These are phyloP conservation scores for Florisuga fusca DNA, from an alignment of 2,797 vertebrate genomes.

Conservation along the genomic window DNA sequence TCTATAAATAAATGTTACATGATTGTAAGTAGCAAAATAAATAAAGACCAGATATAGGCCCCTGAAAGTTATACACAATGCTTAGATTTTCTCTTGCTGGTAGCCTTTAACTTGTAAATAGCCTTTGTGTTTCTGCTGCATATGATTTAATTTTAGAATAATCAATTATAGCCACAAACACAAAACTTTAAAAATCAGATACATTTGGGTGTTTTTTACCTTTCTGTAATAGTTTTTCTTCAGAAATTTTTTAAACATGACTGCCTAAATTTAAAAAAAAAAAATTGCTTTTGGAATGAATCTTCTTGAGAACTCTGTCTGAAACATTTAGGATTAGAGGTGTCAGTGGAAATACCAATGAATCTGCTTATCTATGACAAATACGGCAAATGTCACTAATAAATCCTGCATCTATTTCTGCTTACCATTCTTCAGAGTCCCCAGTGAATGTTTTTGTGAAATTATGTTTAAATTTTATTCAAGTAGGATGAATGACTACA, in stretches of 20 bases:
- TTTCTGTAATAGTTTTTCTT: neutral
- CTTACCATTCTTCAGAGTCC: neutral
- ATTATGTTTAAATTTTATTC: neutral
- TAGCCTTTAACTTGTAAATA: neutral
- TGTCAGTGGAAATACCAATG: neutral
- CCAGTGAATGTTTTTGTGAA: conserved; percentile 7
- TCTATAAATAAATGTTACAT: neutral
- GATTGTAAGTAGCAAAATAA: neutral
- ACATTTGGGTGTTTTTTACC: neutral
- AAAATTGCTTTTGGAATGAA: neutral
- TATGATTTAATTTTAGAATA: neutral
- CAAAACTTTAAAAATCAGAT: neutral
- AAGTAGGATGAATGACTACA: neutral
- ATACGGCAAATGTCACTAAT: conserved; percentile 19
- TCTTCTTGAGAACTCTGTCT: neutral
- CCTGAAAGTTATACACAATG: neutral
- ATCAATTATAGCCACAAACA: neutral
- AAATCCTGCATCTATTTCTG: neutral
- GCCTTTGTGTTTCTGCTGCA: neutral
- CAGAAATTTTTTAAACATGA: neutral
- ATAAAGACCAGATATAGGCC: neutral
- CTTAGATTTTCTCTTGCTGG: neutral
- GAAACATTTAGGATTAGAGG: neutral
- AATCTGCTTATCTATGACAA: neutral
- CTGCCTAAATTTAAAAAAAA: neutral